Evolutionary conservation across 2,888 invertebrate species (phyloP), one percentile per base, ranked within the genome.

Genomic region (Leptura quadrifasciata): DNA sequence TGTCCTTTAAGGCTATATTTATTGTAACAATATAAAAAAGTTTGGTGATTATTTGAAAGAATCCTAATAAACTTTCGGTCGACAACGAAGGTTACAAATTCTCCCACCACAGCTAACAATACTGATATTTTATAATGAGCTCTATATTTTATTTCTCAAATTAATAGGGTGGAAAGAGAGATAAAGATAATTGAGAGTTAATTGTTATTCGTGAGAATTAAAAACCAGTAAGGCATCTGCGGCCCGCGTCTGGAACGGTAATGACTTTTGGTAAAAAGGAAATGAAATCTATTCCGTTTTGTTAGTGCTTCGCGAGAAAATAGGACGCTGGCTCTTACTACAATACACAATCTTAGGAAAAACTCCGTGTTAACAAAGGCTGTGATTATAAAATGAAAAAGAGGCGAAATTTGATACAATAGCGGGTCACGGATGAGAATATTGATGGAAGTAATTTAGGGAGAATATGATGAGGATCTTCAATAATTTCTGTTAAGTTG

Each of bases 211-310:
- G n/a, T n/a, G 47, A 47, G 15, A 47, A 47, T 47, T 47, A 47
- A 47, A 47, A 47, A 47, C 47, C n/a, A 47, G 15, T 47, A 47
- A n/a, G 47, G 47, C 47, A 47, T 47, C 47, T n/a, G 24, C 58
- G 8, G 10, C 58, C 21, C 15, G 24, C 21, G 21, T 24, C 24
- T 21, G 58, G n/a, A 21, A 10, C 24, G 58, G 31, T 61, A 61
- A 61, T 61, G 31, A 61, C 58, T 58, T 58, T 57, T 57, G 57
- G 18, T 20, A 20, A 63, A 15, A 39, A 21, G 63, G 39, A 63
- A 63, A 39, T 35, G 21, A 58, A 63, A 63, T 39, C 63, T 39
- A 6, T 63, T 35, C 39, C 39, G 18, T 20, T 63, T 39, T 21
- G 10, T 39, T 39, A 9, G 12, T 35, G 18, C 24, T 63, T 39